Evolutionary conservation across 2,113 vertebrate species (phyloP).

Genomic region (Pogonocichla stellata): DNA sequence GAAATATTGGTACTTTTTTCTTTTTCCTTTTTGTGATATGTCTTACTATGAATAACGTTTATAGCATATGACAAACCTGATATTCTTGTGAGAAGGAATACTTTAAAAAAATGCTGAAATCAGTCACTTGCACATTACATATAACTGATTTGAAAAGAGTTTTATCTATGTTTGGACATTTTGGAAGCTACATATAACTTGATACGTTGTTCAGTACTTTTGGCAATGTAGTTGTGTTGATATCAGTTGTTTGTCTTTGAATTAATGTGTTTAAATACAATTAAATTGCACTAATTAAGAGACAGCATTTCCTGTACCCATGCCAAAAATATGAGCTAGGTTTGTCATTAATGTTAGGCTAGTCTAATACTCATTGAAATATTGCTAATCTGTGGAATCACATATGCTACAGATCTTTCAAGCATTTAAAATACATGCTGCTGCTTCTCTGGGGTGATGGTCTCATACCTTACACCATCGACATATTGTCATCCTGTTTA

Average conservation of each 20-base stretch:
- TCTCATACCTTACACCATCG: slow-evolving; percentile 62
- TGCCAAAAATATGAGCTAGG: neutral
- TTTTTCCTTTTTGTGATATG: neutral
- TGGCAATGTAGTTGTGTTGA: neutral
- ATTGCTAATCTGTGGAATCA: slow-evolving; percentile 9
- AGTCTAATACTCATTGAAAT: neutral
- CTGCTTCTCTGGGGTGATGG: neutral
- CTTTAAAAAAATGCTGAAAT: neutral
- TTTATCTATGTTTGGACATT: neutral
- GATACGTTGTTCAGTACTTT: neutral
- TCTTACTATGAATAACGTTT: neutral
- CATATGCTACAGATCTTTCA: slow-evolving; percentile 14
- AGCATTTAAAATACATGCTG: slow-evolving; percentile 3
- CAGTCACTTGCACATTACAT: neutral
- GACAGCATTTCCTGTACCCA: neutral
- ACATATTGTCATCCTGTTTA: slow-evolving; percentile 70
- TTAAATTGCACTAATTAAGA: neutral
- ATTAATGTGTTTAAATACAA: neutral
- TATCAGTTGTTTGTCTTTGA: neutral
- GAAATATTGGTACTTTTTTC: neutral
- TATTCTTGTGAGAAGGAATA: neutral
- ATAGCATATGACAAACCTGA: neutral
- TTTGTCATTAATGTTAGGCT: neutral
- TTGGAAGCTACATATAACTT: neutral
- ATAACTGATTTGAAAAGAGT: neutral